Conservation (phyloP, 2,888 invertebrate species). For the Drosophila pullipes region DNA sequence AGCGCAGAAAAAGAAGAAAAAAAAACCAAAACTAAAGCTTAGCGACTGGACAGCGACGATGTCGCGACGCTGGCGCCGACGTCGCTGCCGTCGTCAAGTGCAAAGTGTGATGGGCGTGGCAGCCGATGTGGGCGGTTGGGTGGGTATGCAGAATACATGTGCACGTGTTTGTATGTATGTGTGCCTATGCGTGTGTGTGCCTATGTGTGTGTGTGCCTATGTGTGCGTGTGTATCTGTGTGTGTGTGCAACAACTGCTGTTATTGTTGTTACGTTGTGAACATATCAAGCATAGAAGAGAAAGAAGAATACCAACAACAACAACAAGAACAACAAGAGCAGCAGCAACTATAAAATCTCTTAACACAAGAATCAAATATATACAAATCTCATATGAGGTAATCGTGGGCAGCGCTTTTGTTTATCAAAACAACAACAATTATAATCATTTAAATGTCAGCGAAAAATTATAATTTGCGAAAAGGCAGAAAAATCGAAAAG, state of each 20-base stretch:
- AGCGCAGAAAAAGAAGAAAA: conserved; percentile 27
- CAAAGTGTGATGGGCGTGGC: conserved; percentile 61
- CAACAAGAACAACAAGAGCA: neutral
- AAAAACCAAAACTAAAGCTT: conserved; percentile 52
- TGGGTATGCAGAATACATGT: conserved; percentile 17
- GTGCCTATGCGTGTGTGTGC: neutral
- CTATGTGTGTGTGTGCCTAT: neutral
- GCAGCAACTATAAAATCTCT: neutral
- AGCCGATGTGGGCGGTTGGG: conserved; percentile 38
- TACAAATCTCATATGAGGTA: conserved; percentile 55
- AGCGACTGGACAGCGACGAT: conserved; percentile 40
- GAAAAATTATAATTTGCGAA: conserved; percentile 47
- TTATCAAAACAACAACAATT: conserved; percentile 48
- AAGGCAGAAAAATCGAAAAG: conserved; percentile 32
- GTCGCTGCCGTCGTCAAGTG: conserved; percentile 39
- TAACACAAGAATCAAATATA: conserved; percentile 1
- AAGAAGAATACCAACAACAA: conserved; percentile 24
- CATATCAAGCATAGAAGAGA: conserved; percentile 36
- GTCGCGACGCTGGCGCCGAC: conserved; percentile 47
- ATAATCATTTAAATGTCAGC: conserved; percentile 26
- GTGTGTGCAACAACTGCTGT: conserved; percentile 10
- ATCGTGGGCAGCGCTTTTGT: conserved; percentile 56
- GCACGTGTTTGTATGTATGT: conserved; percentile 6
- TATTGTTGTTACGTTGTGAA: conserved; percentile 44
- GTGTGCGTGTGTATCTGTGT: conserved; percentile 1